These are phyloP conservation scores for Drosophila teissieri DNA, from an alignment of 1,140 invertebrate species.

Conservation along the genomic window DNA sequence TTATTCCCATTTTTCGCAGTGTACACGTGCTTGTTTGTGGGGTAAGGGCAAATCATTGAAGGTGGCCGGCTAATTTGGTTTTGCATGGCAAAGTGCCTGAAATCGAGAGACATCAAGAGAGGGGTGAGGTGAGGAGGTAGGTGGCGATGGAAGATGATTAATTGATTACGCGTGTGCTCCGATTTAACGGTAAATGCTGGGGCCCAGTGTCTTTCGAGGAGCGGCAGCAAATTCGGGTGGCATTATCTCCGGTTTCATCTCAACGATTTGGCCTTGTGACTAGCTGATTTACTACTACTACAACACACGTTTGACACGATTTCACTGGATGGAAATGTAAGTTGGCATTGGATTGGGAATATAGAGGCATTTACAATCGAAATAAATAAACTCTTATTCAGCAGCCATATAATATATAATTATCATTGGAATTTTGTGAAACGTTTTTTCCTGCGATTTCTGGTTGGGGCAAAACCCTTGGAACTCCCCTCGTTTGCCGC, in stretches of 20 bases:
- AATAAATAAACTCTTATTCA: no score
- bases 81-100: slow-evolving; percentile 10
- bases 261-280: slow-evolving; percentile 35
- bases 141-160: slow-evolving; percentile 42
- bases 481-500: slow-evolving; percentile 5
- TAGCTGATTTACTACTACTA: not conserved
- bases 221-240: not conserved
- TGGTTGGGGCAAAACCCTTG: not conserved
- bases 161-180: slow-evolving; percentile 60
- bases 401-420: no score
- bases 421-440: no score
- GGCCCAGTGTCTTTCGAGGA: not conserved
- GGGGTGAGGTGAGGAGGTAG: no score
- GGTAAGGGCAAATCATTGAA: slow-evolving; percentile 27
- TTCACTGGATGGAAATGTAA: slow-evolving; percentile 27
- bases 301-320: slow-evolving; percentile 16
- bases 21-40: not conserved
- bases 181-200: slow-evolving; percentile 28
- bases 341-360: not conserved
- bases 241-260: slow-evolving; percentile 38
- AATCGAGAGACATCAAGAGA: not conserved
- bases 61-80: slow-evolving; percentile 41
- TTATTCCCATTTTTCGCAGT: slow-evolving; percentile 1
- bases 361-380: no score
- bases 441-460: no score